These are phyloP conservation scores for Hemicordylus capensis DNA, from an alignment of 2,113 vertebrate genomes.

Conservation along the genomic window DNA sequence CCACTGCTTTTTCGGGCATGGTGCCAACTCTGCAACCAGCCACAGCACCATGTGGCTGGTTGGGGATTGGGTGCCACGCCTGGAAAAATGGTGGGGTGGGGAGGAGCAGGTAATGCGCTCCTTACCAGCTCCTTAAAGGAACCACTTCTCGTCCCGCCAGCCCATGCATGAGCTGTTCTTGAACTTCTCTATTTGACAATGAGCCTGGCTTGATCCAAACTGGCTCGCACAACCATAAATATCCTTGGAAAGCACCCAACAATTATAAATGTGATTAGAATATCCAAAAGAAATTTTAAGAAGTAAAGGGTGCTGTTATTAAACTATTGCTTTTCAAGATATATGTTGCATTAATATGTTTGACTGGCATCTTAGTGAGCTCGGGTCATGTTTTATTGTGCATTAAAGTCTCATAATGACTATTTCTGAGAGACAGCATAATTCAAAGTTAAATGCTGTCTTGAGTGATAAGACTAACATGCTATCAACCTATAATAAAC, in stretches of 20 bases:
- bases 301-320: conserved; percentile 21
- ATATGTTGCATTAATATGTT: conserved; percentile 34
- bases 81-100: too few species aligned
- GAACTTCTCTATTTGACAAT: too few species aligned
- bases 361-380: conserved; percentile 39
- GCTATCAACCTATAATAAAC: conserved; percentile 47
- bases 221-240: too few species aligned
- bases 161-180: too few species aligned
- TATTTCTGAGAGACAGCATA: conserved; percentile 51
- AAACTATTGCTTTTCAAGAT: conserved; percentile 36
- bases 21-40: too few species aligned
- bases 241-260: not conserved
- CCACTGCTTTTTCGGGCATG: too few species aligned
- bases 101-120: too few species aligned
- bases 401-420: conserved; percentile 58
- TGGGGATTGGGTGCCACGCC: too few species aligned
- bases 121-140: too few species aligned
- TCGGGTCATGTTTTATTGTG: conserved; percentile 57
- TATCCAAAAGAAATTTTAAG: conserved; percentile 8
- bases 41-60: too few species aligned
- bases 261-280: conserved; percentile 17
- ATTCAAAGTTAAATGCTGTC: conserved; percentile 62
- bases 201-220: not conserved
- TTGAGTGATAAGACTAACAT: conserved; percentile 61
- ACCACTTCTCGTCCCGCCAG: too few species aligned